Evolutionary conservation across 2,797 vertebrate species (phyloP).

Genomic region (Limnodromus scolopaceus): DNA sequence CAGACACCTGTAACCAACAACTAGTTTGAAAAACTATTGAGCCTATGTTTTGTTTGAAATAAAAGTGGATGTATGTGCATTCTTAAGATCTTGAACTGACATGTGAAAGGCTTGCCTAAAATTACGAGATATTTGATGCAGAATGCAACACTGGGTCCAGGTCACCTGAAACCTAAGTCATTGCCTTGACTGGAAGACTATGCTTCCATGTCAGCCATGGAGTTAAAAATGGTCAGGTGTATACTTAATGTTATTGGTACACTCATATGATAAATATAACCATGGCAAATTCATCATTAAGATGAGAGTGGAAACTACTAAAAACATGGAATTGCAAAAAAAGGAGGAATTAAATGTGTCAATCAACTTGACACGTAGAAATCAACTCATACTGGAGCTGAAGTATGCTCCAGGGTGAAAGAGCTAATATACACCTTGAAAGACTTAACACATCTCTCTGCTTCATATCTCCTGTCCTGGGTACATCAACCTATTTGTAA

Average conservation of each 20-base stretch:
- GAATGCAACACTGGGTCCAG: not conserved
- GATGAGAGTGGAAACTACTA: not conserved
- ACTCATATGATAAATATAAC: not conserved
- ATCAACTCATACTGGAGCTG: not conserved
- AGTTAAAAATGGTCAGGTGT: not conserved
- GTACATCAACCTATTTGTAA: not conserved
- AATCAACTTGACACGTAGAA: not conserved
- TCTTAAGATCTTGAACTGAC: not conserved
- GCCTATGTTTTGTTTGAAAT: not conserved
- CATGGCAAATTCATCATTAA: not conserved
- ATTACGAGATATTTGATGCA: not conserved
- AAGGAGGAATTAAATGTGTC: not conserved
- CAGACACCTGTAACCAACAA: not conserved
- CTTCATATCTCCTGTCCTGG: not conserved
- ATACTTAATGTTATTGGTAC: not conserved
- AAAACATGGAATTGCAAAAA: not conserved
- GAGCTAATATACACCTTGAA: not conserved
- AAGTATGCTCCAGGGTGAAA: not conserved
- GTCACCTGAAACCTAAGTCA: not conserved
- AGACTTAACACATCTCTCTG: not conserved
- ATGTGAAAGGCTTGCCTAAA: not conserved
- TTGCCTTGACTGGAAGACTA: not conserved
- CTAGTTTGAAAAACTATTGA: not conserved
- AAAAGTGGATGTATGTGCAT: not conserved
- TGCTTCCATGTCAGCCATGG: not conserved